These are phyloP conservation scores for Chlorodrepanis virens DNA, from an alignment of 2,113 vertebrate species.

Conservation along the genomic window DNA sequence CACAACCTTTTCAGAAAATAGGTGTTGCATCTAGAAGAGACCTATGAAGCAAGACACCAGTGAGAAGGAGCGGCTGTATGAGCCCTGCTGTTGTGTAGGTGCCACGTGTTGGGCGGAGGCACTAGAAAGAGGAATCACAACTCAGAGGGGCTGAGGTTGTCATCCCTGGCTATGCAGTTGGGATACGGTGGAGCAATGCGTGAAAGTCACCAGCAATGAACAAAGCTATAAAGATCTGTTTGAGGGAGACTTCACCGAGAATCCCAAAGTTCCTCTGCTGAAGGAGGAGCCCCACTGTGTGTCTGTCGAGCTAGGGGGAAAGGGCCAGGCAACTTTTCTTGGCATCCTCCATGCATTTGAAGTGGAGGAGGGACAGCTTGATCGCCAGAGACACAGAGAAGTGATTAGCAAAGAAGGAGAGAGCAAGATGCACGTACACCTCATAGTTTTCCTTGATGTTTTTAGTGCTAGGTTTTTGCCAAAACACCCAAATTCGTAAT, in stretches of 20 bases:
- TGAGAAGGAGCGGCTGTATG: neutral
- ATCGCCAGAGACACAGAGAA: neutral
- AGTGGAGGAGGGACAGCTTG: neutral
- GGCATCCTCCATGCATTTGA: neutral
- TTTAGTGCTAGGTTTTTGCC: neutral
- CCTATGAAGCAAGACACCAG: neutral
- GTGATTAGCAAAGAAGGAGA: neutral
- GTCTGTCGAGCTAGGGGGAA: neutral
- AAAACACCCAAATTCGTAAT: neutral
- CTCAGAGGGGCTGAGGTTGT: neutral
- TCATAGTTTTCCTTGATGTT: neutral
- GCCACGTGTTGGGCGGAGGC: accelerated
- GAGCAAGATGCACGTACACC: neutral
- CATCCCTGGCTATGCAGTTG: neutral
- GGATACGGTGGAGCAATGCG: accelerated
- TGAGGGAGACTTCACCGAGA: neutral
- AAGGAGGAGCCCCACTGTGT: neutral
- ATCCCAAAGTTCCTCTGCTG: neutral
- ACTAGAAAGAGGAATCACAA: neutral
- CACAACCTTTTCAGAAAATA: neutral
- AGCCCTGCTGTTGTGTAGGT: accelerated
- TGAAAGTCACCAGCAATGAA: accelerated
- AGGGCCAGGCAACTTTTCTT: neutral
- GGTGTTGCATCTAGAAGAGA: neutral
- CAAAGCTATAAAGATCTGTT: accelerated